These are phyloP conservation scores for Tenrec ecaudatus DNA, from an alignment of 2,113 vertebrate genomes.

Conservation along the genomic window DNA sequence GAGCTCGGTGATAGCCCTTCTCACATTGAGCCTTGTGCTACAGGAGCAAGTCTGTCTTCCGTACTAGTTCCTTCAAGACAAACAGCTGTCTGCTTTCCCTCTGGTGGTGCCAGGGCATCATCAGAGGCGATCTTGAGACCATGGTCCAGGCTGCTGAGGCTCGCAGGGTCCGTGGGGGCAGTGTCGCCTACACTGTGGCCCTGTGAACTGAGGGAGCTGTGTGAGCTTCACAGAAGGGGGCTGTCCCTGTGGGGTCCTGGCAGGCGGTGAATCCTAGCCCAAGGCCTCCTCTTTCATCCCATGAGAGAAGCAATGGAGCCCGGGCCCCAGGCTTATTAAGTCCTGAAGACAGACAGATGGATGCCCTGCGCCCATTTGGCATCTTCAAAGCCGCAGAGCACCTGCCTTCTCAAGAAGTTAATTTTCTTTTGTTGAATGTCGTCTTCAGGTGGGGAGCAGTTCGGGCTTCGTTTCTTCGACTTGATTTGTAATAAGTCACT, in stretches of 20 bases:
- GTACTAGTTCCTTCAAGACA: slow-evolving; percentile 5
- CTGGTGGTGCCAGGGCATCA: not conserved
- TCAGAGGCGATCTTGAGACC: not conserved
- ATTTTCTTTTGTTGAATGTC: slow-evolving; percentile 17
- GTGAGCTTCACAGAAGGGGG: not conserved
- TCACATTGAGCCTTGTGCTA: not conserved
- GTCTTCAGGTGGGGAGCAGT: not conserved
- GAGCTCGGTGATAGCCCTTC: not conserved
- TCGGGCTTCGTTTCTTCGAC: not conserved
- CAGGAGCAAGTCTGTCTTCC: not conserved
- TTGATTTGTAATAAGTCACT: slow-evolving; percentile 8
- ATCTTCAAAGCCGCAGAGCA: not conserved
- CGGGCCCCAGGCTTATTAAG: not conserved
- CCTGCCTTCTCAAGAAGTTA: slow-evolving; percentile 18
- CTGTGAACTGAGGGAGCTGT: not conserved
- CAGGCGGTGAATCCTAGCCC: slow-evolving; percentile 2
- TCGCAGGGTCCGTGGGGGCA: not conserved
- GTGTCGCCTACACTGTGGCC: not conserved
- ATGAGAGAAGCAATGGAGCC: not conserved
- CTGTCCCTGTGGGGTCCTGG: not conserved
- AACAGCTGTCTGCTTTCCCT: not conserved
- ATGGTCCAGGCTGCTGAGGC: not conserved
- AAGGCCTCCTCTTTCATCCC: not conserved
- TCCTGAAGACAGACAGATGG: not conserved
- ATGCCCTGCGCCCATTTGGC: not conserved